Percentiles rank a stretch among this genome's conserved stretches.
phyloP scores from a whole-genome alignment of 2,888 invertebrate genomes.

The Nephrotoma guestfalica region DNA sequence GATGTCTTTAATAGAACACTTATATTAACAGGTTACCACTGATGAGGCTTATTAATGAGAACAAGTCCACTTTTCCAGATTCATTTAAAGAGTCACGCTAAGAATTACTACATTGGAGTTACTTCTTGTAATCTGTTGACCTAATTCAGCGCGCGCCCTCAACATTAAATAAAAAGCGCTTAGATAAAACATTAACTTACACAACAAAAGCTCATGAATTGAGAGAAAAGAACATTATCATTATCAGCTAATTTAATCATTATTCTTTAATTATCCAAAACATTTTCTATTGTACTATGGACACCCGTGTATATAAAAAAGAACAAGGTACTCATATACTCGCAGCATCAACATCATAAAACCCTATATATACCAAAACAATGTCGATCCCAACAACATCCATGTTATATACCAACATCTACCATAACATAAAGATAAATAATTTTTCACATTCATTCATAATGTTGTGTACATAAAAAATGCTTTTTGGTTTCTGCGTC shows the following conservation, averaged over 20 bases:
- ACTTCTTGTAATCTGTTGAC: background rate
- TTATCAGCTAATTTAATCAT: background rate
- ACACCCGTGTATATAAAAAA: background rate
- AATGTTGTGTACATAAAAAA: background rate
- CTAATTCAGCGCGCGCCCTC: background rate
- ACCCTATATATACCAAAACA: background rate
- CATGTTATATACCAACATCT: no score
- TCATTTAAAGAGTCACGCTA: no score
- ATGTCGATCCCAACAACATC: background rate
- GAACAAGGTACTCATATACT: background rate
- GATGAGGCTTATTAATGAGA: no score
- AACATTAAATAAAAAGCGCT: background rate
- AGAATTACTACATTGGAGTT: no score
- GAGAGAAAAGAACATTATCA: background rate
- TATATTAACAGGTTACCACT: no score
- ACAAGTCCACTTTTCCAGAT: no score
- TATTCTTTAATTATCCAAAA: background rate
- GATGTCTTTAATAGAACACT: no score
- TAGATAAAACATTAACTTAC: background rate
- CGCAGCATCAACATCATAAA: background rate
- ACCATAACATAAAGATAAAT: background rate
- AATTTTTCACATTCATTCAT: background rate
- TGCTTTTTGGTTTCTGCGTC: background rate
- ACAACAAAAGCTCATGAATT: background rate
- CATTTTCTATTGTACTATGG: background rate